A percentile compares a stretch with the other conserved stretches of the same genome.
Conservation (phyloP, 2,113 vertebrate species). For the Pycnonotus jocosus region DNA sequence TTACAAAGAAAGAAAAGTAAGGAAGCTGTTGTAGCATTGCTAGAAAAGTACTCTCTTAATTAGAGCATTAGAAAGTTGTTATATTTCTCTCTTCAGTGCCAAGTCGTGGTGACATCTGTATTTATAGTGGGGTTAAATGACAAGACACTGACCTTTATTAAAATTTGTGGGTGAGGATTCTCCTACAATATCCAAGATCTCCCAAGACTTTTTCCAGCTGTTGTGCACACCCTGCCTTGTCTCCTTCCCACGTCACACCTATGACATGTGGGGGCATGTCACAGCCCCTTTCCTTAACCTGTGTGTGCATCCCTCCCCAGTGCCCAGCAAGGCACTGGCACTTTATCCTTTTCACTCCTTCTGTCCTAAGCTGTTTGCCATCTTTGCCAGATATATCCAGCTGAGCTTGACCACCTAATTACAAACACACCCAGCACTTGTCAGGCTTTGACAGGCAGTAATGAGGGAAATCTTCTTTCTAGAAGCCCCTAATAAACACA, state of each 20-base stretch:
- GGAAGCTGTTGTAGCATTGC: neutral
- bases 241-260: neutral
- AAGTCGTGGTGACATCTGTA: neutral
- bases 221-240: accelerated
- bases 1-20: neutral
- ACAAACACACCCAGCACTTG: neutral
- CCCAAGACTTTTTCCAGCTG: neutral
- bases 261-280: accelerated
- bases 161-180: neutral
- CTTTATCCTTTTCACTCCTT: neutral
- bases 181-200: neutral
- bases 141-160: neutral
- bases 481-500: neutral
- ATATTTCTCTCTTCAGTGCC: neutral
- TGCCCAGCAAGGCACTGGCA: neutral
- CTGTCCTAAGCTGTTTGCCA: neutral
- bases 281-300: neutral
- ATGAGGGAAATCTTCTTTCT: neutral
- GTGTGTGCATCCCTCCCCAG: accelerated
- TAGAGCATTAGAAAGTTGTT: neutral
- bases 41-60: neutral
- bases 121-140: neutral
- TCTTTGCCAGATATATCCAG: neutral
- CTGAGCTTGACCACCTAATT: neutral
- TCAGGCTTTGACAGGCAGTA: neutral